Evolutionary conservation across 1,140 invertebrate species (phyloP).

Genomic region (Hyphantria cunea): DNA sequence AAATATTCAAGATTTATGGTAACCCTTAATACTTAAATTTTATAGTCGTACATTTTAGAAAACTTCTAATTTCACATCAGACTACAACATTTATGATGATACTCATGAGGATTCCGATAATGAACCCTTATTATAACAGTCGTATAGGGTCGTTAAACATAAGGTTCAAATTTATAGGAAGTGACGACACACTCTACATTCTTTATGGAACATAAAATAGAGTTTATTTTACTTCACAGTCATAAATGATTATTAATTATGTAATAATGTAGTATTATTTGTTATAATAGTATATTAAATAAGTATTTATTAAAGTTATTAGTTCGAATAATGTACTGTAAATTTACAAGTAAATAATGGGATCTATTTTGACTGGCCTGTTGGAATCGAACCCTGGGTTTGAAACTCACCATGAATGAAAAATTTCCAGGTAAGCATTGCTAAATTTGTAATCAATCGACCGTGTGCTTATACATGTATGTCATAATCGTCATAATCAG

Average conservation of each 20-base stretch:
- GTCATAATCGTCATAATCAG: too few species aligned
- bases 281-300: too few species aligned
- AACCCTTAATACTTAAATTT: too few species aligned
- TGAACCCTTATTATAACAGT: constrained; percentile 40
- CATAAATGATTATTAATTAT: constrained; percentile 14
- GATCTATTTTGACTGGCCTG: too few species aligned
- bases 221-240: constrained; percentile 1
- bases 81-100: neutral
- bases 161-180: constrained; percentile 3
- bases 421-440: too few species aligned
- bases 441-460: too few species aligned
- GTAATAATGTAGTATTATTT: too few species aligned
- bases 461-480: too few species aligned
- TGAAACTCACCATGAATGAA: too few species aligned
- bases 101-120: constrained; percentile 33
- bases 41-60: neutral
- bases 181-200: constrained; percentile 11
- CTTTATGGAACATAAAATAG: constrained; percentile 1
- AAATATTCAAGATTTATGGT: too few species aligned
- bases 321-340: neutral
- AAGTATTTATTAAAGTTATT: neutral
- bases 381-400: too few species aligned
- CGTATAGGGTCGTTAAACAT: constrained; percentile 5
- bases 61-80: neutral
- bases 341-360: neutral